Conservation (phyloP, 2,797 vertebrate species). For the Enteromius mattozi region DNA sequence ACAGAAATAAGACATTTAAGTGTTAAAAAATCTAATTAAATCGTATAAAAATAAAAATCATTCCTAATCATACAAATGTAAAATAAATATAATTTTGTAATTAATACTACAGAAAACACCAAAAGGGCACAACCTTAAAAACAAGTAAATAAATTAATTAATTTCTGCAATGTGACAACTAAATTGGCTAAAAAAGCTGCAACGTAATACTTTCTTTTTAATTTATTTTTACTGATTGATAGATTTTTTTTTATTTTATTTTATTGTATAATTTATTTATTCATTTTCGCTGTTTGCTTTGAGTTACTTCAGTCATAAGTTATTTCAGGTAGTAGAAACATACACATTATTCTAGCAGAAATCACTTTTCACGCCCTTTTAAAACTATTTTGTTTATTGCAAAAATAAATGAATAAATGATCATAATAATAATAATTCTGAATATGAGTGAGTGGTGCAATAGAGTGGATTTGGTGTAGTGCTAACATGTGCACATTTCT, state of each 20-base stretch:
- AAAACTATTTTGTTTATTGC: background rate
- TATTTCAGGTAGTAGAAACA: background rate
- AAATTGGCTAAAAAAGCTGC: background rate
- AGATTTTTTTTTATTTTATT: no score
- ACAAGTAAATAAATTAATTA: background rate
- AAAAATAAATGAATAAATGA: no score
- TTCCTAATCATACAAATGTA: background rate
- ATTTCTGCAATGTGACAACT: no score
- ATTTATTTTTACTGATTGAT: no score
- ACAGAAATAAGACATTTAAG: background rate
- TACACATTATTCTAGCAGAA: background rate
- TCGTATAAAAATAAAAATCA: background rate
- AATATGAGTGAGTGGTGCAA: background rate
- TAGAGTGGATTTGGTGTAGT: background rate
- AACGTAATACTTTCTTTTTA: no score
- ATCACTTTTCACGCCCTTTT: background rate
- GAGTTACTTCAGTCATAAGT: background rate
- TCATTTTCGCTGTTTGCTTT: background rate
- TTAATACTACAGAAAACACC: background rate
- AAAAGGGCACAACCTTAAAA: background rate
- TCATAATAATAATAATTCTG: no score
- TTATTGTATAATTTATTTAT: no score
- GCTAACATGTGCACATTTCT: constrained; percentile 14
- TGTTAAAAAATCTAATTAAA: background rate
- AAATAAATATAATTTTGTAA: background rate